These are phyloP conservation scores for Lithophane socia DNA, from an alignment of 2,888 invertebrate genomes.

Conservation along the genomic window DNA sequence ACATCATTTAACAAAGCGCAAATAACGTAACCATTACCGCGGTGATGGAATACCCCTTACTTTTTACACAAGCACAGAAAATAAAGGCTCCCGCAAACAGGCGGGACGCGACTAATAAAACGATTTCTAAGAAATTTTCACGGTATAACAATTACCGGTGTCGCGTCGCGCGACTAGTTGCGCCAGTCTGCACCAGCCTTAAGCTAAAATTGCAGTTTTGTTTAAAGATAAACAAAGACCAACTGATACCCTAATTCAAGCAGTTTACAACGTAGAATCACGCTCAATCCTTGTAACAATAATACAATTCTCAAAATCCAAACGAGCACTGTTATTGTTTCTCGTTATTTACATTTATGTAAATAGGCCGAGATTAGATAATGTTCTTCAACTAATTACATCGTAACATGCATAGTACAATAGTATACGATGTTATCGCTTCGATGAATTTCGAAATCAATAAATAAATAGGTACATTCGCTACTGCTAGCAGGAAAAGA, in stretches of 20 bases:
- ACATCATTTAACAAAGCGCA: neutral
- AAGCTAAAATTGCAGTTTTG: neutral
- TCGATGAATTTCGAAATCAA: slow-evolving; percentile 70
- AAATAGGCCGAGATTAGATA: slow-evolving; percentile 70
- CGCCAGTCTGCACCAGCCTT: no score
- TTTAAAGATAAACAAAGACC: neutral
- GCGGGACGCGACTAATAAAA: no score
- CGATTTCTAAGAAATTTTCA: no score
- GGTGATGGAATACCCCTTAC: neutral
- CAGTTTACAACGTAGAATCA: slow-evolving; percentile 21
- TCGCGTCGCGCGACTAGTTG: no score
- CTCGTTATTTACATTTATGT: slow-evolving; percentile 63
- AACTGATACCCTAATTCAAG: slow-evolving; percentile 3
- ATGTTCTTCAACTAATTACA: slow-evolving; percentile 62
- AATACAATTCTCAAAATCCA: slow-evolving; percentile 59
- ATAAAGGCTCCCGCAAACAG: no score
- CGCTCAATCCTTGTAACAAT: slow-evolving; percentile 27
- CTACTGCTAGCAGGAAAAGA: slow-evolving; percentile 69
- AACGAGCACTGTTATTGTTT: slow-evolving; percentile 51
- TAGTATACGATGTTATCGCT: slow-evolving; percentile 65
- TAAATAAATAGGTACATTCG: slow-evolving; percentile 61
- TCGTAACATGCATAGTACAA: slow-evolving; percentile 62
- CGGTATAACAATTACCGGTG: no score
- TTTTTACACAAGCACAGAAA: neutral
- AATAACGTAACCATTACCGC: no score